These are phyloP conservation scores for Tachystola acroxantha DNA, from an alignment of 2,888 invertebrate genomes.

Conservation along the genomic window DNA sequence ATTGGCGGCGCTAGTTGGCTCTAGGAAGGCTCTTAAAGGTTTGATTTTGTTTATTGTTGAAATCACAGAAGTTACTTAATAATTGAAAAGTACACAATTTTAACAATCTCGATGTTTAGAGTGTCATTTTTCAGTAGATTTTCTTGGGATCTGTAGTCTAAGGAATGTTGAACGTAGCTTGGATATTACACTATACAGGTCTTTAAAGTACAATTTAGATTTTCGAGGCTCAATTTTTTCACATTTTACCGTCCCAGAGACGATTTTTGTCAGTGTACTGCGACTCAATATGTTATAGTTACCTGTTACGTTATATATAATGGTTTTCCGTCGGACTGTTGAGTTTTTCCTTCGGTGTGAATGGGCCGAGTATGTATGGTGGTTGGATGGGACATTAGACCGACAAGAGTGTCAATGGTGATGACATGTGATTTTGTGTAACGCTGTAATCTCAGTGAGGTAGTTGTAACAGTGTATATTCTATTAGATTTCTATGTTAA, in stretches of 20 bases:
- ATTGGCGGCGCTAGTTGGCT: no score
- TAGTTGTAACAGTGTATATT: constrained; percentile 54
- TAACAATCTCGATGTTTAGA: constrained; percentile 53
- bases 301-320: constrained; percentile 59
- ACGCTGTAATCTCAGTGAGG: constrained; percentile 62
- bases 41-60: no score
- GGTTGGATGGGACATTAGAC: constrained; percentile 27
- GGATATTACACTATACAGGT: constrained; percentile 45
- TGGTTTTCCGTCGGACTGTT: constrained; percentile 39
- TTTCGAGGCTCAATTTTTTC: constrained; percentile 52
- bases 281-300: constrained; percentile 53
- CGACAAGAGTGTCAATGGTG: constrained; percentile 23
- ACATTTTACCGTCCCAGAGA: constrained; percentile 31
- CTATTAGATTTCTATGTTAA: constrained; percentile 42
- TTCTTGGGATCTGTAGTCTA: constrained; percentile 30
- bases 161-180: constrained; percentile 28
- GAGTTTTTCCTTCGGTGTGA: constrained; percentile 19
- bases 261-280: constrained; percentile 28
- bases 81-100: constrained; percentile 34
- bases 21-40: no score
- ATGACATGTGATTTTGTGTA: constrained; percentile 61
- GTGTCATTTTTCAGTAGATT: constrained; percentile 46
- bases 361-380: constrained; percentile 38
- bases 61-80: constrained; percentile 13
- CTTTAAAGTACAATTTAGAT: constrained; percentile 61